These are phyloP conservation scores for Torymus tubicola DNA, from an alignment of 2,888 invertebrate species.

Conservation along the genomic window DNA sequence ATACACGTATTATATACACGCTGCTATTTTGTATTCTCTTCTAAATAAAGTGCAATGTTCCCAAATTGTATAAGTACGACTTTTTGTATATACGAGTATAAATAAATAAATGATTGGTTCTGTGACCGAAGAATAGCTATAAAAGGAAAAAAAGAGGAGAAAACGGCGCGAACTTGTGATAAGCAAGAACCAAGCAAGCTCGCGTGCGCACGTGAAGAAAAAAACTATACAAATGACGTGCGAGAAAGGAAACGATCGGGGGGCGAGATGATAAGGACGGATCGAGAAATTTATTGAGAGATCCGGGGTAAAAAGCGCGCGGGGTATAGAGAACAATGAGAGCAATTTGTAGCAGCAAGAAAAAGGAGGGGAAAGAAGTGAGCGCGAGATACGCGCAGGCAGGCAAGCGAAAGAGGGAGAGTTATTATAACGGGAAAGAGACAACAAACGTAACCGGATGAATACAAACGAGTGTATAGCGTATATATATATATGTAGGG, in stretches of 20 bases:
- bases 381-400: constrained; percentile 54
- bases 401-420: constrained; percentile 46
- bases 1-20: too few species aligned
- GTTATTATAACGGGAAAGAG: constrained; percentile 56
- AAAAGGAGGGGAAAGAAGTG: background rate
- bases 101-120: too few species aligned
- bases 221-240: constrained; percentile 22
- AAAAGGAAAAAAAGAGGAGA: too few species aligned
- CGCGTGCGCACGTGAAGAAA: too few species aligned
- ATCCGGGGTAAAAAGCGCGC: background rate
- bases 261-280: constrained; percentile 23
- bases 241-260: background rate
- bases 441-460: constrained; percentile 63
- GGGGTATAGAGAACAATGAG: constrained; percentile 38
- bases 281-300: constrained; percentile 46
- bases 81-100: too few species aligned
- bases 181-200: background rate
- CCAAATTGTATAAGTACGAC: too few species aligned
- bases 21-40: too few species aligned
- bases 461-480: constrained; percentile 63
- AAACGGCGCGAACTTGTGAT: background rate
- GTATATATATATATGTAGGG: too few species aligned
- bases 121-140: too few species aligned
- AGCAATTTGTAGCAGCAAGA: constrained; percentile 41
- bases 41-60: too few species aligned